phyloP scores from a whole-genome alignment of 2,797 vertebrate genomes.

The Notolabrus celidotus region DNA sequence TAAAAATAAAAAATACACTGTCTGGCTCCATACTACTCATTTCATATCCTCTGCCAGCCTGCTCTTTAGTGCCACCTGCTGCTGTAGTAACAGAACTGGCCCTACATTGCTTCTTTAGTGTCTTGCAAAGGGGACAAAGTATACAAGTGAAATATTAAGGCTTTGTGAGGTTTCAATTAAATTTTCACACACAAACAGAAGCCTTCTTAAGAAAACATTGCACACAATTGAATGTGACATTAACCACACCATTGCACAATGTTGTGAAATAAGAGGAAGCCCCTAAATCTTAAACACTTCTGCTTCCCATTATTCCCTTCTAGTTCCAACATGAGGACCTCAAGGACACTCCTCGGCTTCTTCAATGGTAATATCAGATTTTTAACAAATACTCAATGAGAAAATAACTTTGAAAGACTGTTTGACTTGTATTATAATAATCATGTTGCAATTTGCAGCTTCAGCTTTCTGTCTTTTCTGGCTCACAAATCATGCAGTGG shows the following conservation, averaged over 20 bases:
- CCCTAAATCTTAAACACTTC: background rate
- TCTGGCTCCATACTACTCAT: background rate
- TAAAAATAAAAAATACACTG: too few relatives aligned
- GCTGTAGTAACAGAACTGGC: conserved; percentile 9
- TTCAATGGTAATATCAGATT: conserved; percentile 48
- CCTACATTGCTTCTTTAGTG: background rate
- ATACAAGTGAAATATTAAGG: background rate
- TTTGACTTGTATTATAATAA: background rate
- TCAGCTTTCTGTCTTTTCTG: conserved; percentile 48
- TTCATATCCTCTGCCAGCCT: background rate
- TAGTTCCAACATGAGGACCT: conserved; percentile 39
- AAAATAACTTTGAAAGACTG: background rate
- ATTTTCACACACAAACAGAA: background rate
- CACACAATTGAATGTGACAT: background rate
- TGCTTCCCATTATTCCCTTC: background rate
- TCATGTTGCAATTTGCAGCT: conserved; percentile 49
- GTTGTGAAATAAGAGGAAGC: conserved; percentile 40
- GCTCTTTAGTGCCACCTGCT: conserved; percentile 72
- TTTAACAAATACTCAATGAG: background rate
- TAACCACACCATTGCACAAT: conserved; percentile 22
- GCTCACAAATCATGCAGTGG: conserved; percentile 28
- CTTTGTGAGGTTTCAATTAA: background rate
- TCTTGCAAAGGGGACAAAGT: background rate
- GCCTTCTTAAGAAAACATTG: background rate
- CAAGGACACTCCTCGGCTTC: conserved; percentile 4